phyloP scores from a whole-genome alignment of 2,888 invertebrate species.

The Erebia epiphron region DNA sequence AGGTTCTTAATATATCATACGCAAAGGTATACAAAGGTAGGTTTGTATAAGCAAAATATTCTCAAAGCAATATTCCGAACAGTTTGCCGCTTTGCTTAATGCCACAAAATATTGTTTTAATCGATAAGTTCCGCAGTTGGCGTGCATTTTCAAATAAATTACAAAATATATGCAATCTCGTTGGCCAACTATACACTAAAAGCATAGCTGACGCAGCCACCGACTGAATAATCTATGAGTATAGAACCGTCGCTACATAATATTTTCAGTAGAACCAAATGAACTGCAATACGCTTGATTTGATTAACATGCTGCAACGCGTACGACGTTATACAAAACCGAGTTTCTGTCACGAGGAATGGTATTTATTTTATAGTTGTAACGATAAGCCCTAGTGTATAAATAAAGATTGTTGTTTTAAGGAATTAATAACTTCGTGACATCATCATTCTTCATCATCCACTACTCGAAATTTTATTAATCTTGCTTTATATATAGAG shows the following conservation, averaged over 20 bases:
- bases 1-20: neutral
- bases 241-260: conserved; percentile 37
- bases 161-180: conserved; percentile 35
- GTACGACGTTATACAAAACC: neutral
- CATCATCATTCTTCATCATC: no score
- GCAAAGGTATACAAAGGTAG: neutral
- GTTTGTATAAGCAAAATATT: neutral
- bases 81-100: neutral
- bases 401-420: no score
- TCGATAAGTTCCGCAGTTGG: conserved; percentile 1
- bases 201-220: conserved; percentile 29
- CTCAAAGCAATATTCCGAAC: neutral
- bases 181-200: conserved; percentile 34
- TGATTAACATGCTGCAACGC: conserved; percentile 17
- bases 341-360: neutral
- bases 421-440: no score
- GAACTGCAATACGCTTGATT: conserved; percentile 13
- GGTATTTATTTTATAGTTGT: neutral
- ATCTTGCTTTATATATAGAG: no score
- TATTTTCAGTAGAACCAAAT: conserved; percentile 27
- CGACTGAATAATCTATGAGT: conserved; percentile 38
- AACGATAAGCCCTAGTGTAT: no score
- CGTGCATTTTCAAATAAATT: conserved; percentile 31
- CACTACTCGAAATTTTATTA: no score
- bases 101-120: neutral